Evolutionary conservation across 2,888 invertebrate species (phyloP).

Genomic region (Balanococcus diminutus): DNA sequence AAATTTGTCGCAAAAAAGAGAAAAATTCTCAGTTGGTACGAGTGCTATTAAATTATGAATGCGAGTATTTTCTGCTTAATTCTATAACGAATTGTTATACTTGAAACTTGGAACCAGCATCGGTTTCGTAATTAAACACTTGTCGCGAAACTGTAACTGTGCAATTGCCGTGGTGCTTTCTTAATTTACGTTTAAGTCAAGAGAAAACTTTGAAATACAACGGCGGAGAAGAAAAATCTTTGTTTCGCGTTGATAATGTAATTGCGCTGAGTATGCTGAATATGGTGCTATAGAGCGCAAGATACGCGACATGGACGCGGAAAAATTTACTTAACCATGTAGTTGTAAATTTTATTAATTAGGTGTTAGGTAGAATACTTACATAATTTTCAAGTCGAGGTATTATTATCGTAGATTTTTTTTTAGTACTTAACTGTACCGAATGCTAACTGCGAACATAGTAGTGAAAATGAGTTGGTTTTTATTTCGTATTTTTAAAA

Average conservation of each 20-base stretch:
- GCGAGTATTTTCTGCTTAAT: neutral
- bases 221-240: neutral
- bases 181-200: constrained; percentile 2
- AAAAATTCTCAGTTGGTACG: neutral
- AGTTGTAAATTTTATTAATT: constrained; percentile 41
- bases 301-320: neutral
- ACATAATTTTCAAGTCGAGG: neutral
- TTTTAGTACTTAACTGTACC: neutral
- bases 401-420: neutral
- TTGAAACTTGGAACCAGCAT: neutral
- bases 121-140: neutral
- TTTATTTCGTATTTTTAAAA: too few species aligned
- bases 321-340: constrained; percentile 16
- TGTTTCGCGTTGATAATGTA: constrained; percentile 18
- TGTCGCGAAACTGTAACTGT: constrained; percentile 13
- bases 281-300: neutral
- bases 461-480: too few species aligned
- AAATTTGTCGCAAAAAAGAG: neutral
- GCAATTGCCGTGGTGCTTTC: neutral
- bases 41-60: neutral
- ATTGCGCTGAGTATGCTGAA: neutral
- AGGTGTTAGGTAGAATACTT: neutral
- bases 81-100: neutral
- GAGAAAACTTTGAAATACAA: constrained; percentile 1
- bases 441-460: too few species aligned